These are phyloP conservation scores for Sebastes nivosus DNA, from an alignment of 2,797 vertebrate species.

Conservation along the genomic window DNA sequence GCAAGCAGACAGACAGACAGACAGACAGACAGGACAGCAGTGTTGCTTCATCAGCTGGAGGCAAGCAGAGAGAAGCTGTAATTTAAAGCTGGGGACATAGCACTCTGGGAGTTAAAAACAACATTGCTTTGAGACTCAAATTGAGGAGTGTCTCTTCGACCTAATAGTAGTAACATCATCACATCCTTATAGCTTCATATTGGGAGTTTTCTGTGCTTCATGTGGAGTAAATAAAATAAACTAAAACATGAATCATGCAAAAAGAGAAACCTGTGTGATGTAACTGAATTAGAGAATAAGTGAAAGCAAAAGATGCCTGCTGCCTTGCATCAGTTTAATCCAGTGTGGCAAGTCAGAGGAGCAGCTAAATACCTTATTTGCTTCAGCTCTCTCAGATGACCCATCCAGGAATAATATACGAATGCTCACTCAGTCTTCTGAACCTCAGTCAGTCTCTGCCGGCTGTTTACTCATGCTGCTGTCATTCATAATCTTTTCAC, in stretches of 20 bases:
- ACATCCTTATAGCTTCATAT: background rate
- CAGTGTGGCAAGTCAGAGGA: conserved; percentile 30
- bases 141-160: background rate
- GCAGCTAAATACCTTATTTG: conserved; percentile 43
- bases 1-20: background rate
- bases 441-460: conserved; percentile 26
- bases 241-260: background rate
- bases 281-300: conserved; percentile 21
- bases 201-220: background rate
- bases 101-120: conserved; percentile 7
- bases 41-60: conserved; percentile 54
- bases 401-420: conserved; percentile 53
- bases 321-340: conserved; percentile 47
- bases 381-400: conserved; percentile 40
- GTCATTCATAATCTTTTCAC: conserved; percentile 55
- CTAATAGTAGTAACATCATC: conserved; percentile 1
- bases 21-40: conserved; percentile 39
- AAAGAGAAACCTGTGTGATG: conserved; percentile 3
- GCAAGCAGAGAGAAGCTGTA: conserved; percentile 35
- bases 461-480: conserved; percentile 43
- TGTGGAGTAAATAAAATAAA: background rate
- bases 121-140: conserved; percentile 5
- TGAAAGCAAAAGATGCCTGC: conserved; percentile 29
- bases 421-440: conserved; percentile 32
- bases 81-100: conserved; percentile 53